Conservation (phyloP, 2,888 invertebrate genomes). For the Leucophora obtusa region DNA sequence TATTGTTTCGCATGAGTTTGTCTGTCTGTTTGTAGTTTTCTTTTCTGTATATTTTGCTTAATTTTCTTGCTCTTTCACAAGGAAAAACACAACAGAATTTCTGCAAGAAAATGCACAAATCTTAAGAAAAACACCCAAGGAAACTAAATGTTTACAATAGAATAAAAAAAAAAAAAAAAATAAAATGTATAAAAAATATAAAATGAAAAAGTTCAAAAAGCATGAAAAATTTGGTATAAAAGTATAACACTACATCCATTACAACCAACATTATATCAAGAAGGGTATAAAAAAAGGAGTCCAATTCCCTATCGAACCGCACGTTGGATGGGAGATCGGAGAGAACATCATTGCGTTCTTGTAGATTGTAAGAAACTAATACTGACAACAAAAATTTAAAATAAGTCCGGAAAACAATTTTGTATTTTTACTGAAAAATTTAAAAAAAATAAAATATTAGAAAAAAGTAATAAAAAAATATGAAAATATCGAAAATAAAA, state of each 20-base stretch:
- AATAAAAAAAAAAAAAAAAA: conserved; percentile 42
- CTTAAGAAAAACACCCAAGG: conserved; percentile 59
- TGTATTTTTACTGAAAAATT: no score
- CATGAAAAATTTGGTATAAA: conserved; percentile 2
- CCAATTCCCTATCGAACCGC: no score
- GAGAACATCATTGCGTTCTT: no score
- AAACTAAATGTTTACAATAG: conserved; percentile 59
- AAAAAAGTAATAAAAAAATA: no score
- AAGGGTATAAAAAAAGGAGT: no score
- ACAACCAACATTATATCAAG: no score
- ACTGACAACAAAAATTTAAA: no score
- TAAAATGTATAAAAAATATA: not conserved
- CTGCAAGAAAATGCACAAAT: conserved; percentile 56
- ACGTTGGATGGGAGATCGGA: no score
- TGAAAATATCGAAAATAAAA: no score
- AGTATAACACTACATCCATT: conserved; percentile 3
- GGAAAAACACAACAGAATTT: conserved; percentile 35
- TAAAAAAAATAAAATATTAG: no score
- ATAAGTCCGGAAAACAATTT: no score
- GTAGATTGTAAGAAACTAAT: no score
- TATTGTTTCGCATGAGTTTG: conserved; percentile 26
- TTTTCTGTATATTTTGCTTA: conserved; percentile 35
- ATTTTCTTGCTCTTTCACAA: conserved; percentile 48
- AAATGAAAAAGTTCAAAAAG: conserved; percentile 2
- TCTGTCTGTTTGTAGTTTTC: not conserved